Evolutionary conservation across 2,797 vertebrate genomes (phyloP), one percentile per base, ranked within the genome.

Genomic region (Micrastur ruficollis): DNA sequence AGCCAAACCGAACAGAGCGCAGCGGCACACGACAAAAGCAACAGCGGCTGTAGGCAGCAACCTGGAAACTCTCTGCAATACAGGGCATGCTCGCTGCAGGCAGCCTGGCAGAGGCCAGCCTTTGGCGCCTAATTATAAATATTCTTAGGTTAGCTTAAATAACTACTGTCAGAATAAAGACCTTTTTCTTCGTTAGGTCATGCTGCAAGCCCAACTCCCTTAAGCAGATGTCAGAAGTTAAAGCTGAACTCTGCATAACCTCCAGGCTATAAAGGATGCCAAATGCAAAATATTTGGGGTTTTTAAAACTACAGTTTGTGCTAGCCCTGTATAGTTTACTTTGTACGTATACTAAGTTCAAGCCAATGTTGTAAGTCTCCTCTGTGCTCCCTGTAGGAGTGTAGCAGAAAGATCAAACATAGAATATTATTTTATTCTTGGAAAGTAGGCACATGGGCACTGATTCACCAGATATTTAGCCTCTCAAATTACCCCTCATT

Each of bases 181-280:
- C 18, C n/a, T 71, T 61, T 67, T 82, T 78, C 86, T 66, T 90
- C 5, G 1, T 65, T 32, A 72, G 61, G 55, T 75, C 42, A 55
- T 18, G 50, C 67, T 42, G 78, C 13, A 49, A 93, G 40, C 63
- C 59, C 29, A 76, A 0, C 40, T 91, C 78, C 40, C 65, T 93
- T 72, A 38, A 80, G 29, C 27, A 62, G 21, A 46, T 80, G 81
- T 87, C 71, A 87, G 66, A 85, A 90, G 81, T 73, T 87, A 93
- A 63, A 91, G 52, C 55, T 89, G 83, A 93, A 94, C 90, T 94
- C 84, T 49, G 3, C 32, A 8, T 89, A 86, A 96, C 66, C 66
- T 84, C 70, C 0, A 0, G 31, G n/a, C 70, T 72, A 29, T 25
- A 79, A 89, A 76, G 12, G 58, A 86, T 52, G 59, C 55, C 86